Conservation (phyloP, 1,140 invertebrate genomes). For the Listronotus oregonensis region DNA sequence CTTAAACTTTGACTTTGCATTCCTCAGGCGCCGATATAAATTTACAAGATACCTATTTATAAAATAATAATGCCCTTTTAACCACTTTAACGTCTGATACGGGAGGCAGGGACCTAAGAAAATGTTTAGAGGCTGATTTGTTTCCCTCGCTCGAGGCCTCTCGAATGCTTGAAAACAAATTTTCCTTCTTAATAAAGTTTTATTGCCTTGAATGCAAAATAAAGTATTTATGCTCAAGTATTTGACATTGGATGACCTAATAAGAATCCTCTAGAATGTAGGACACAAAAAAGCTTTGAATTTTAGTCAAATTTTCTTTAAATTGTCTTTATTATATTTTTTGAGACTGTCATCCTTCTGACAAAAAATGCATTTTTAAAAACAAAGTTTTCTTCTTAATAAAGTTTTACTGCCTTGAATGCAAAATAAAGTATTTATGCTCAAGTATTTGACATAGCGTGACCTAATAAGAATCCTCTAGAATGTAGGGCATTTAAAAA, state of each 20-base stretch:
- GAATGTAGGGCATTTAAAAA: no score
- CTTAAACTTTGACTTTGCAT: slow-evolving; percentile 41
- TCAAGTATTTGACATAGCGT: no score
- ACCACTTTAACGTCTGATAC: slow-evolving; percentile 41
- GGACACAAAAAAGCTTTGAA: no score
- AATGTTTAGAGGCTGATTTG: slow-evolving; percentile 36
- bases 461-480: no score
- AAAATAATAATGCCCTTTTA: slow-evolving; percentile 48
- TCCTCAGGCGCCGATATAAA: slow-evolving; percentile 42
- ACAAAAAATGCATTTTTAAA: slow-evolving; percentile 30
- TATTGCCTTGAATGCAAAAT: slow-evolving; percentile 16
- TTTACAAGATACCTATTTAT: slow-evolving; percentile 47
- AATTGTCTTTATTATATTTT: no score
- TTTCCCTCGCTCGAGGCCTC: slow-evolving; percentile 26
- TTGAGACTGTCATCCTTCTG: no score
- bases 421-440: no score
- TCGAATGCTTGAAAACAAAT: slow-evolving; percentile 31
- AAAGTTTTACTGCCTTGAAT: slow-evolving; percentile 15
- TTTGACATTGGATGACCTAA: no score
- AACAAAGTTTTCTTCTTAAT: slow-evolving; percentile 26
- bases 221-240: not conserved
- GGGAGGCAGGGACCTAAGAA: slow-evolving; percentile 3
- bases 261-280: no score
- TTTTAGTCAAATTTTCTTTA: no score
- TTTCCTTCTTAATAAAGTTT: slow-evolving; percentile 22